These are phyloP conservation scores for Pseudomyrmex concolor DNA, from an alignment of 1,140 invertebrate species.

Conservation along the genomic window DNA sequence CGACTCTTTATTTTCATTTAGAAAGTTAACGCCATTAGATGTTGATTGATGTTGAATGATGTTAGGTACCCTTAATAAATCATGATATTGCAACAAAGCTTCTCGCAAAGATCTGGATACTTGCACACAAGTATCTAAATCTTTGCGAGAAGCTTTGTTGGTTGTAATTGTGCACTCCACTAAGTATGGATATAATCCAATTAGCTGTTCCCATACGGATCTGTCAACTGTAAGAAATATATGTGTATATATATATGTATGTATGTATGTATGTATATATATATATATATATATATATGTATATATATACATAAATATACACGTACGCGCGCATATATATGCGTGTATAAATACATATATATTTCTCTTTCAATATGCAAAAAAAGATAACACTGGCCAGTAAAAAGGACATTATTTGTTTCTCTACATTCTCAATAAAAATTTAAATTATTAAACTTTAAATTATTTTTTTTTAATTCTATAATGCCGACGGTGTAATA, in stretches of 20 bases:
- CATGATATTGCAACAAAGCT: conserved; percentile 94
- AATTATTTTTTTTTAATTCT: too few species aligned
- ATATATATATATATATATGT: too few species aligned
- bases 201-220: conserved; percentile 96
- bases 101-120: conserved; percentile 93
- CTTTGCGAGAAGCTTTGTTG: not conserved
- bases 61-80: conserved; percentile 89
- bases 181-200: conserved; percentile 95
- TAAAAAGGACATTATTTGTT: too few species aligned
- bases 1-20: conserved; percentile 67
- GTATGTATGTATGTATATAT: too few species aligned
- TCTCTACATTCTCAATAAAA: too few species aligned
- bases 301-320: too few species aligned
- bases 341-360: too few species aligned
- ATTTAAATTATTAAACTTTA: too few species aligned
- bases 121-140: conserved; percentile 86
- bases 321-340: too few species aligned
- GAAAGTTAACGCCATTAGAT: conserved; percentile 81
- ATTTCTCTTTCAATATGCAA: too few species aligned
- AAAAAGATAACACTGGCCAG: too few species aligned
- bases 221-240: conserved; percentile 89
- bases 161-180: conserved; percentile 94
- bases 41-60: conserved; percentile 83
- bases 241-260: conserved; percentile 10
- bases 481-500: too few species aligned